These are phyloP conservation scores for Proteles cristata DNA, from an alignment of 2,113 vertebrate genomes.

Conservation along the genomic window DNA sequence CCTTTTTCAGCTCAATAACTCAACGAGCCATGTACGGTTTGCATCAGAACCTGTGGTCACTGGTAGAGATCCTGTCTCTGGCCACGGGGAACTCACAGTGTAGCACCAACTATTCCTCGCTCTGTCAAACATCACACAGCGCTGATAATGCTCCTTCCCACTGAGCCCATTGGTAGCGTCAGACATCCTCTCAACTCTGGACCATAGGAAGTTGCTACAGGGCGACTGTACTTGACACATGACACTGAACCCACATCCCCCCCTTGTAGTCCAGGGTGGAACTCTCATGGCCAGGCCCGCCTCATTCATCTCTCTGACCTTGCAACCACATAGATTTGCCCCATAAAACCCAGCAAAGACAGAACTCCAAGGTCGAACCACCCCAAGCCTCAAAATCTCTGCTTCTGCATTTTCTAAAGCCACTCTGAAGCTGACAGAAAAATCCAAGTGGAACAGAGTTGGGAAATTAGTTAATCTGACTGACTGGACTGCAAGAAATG, in stretches of 20 bases:
- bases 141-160: background rate
- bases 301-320: background rate
- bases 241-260: background rate
- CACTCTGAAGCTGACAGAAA: background rate
- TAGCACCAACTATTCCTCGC: no score
- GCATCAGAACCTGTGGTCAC: background rate
- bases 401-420: background rate
- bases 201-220: background rate
- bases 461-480: background rate
- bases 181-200: background rate
- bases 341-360: background rate
- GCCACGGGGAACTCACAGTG: background rate
- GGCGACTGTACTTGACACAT: background rate
- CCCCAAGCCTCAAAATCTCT: background rate
- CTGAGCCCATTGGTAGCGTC: background rate
- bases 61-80: background rate
- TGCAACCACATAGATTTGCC: background rate
- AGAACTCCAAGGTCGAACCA: background rate
- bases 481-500: background rate
- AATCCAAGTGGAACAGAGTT: background rate
- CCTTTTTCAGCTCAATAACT: background rate
- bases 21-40: background rate
- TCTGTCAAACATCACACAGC: background rate
- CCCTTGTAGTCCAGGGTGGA: no score
- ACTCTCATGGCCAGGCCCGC: background rate